Evolutionary conservation across 2,888 invertebrate species (phyloP), one percentile per base, ranked within the genome.

Genomic region (Drosophila colorata): DNA sequence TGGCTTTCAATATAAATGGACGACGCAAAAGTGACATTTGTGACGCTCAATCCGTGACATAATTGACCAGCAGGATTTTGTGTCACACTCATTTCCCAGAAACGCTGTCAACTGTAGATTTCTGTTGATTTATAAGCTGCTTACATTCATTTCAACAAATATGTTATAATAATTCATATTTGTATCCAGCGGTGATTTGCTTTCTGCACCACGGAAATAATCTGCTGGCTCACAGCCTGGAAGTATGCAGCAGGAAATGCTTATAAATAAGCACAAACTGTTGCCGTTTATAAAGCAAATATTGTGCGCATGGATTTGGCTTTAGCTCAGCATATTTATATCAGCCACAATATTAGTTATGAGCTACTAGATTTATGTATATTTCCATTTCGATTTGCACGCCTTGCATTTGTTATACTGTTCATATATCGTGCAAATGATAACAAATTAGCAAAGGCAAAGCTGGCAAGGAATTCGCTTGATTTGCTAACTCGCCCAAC

Each of bases 391-490:
- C 44, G 59, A 51, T 77, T 63, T 68, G 77, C 61, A 56, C 47
- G 47, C 28, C 47, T 44, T 59, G 78, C 78, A 67, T 74, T 56
- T 76, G 61, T 77, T 76, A 57, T 35, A 11, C 37, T 33, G 59
- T 63, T 59, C 46, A 18, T 49, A 46, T 49, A 46, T 44, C 13
- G 43, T 68, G 68, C 67, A 87, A 74, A 70, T 80, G 74, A 78
- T 83, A 87, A 82, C 79, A 83, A 87, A 83, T 83, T 87, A 87
- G 79, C 69, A 53, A 47, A 41, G 59, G 79, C 69, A 53, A 47
- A 41, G 59, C 59, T 69, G 35, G 64, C 66, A 66, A 38, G 61
- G 67, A 71, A 61, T 81, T 61, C 58, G 56, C 63, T 43, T 64
- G 78, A 81, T 70, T 80, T 83, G 77, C 80, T 44, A 43, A 44